phyloP scores from a whole-genome alignment of 2,888 invertebrate species.

The Anagyrus pseudococci region DNA sequence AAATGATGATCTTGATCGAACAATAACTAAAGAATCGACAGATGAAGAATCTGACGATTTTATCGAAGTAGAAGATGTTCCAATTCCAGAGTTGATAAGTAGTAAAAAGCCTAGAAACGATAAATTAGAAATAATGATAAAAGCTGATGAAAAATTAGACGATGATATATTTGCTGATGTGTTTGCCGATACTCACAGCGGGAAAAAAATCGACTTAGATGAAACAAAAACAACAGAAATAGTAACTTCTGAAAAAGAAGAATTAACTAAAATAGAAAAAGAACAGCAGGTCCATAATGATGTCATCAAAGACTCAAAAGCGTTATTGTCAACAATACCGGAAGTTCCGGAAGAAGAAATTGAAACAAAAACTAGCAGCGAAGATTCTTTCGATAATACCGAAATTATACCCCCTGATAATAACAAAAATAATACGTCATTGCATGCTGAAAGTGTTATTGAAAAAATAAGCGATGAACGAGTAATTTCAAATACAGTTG shows the following conservation, averaged over 20 bases:
- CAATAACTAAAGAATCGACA: slow-evolving; percentile 33
- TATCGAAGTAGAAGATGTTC: slow-evolving; percentile 55
- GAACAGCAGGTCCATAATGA: no score
- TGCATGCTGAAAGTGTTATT: slow-evolving; percentile 1
- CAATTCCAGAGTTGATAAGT: slow-evolving; percentile 36
- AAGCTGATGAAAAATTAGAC: slow-evolving; percentile 51
- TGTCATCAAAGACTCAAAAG: no score
- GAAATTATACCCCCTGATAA: no score
- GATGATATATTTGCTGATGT: slow-evolving; percentile 80
- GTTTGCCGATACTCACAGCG: slow-evolving; percentile 57
- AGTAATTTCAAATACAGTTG: no score
- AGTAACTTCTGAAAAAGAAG: no score
- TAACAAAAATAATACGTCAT: background rate
- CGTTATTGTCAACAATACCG: no score
- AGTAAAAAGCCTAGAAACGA: slow-evolving; percentile 35
- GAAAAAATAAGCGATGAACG: background rate
- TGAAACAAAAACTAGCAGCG: no score
- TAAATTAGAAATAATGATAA: slow-evolving; percentile 60
- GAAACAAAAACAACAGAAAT: slow-evolving; percentile 9
- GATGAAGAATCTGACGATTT: slow-evolving; percentile 60
- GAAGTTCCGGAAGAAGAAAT: no score
- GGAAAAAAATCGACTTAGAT: background rate
- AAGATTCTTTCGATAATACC: no score
- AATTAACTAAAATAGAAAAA: slow-evolving; percentile 47
- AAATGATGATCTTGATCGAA: slow-evolving; percentile 10